A percentile compares a stretch with the other conserved stretches of the same genome.
Conservation (phyloP, 2,888 invertebrate genomes). For the Cephalotes varians region DNA sequence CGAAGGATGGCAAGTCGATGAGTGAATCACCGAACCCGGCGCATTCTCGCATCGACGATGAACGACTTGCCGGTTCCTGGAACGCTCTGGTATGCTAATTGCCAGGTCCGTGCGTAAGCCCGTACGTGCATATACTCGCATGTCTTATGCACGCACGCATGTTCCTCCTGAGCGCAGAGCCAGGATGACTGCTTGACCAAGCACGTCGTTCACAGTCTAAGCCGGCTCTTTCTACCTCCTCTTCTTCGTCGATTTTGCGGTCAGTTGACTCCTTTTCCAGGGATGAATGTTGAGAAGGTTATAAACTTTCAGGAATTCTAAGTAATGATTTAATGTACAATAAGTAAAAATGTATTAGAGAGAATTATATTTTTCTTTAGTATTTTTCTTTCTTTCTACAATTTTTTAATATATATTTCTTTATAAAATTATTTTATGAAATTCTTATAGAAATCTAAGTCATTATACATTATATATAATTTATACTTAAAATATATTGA, state of each 20-base stretch:
- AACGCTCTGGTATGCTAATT: slow-evolving; percentile 82
- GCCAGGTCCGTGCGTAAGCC: slow-evolving; percentile 66
- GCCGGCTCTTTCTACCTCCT: slow-evolving; percentile 52
- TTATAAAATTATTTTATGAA: not conserved
- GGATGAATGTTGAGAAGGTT: slow-evolving; percentile 13
- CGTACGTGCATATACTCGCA: slow-evolving; percentile 54
- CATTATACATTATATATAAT: not conserved
- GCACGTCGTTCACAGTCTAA: slow-evolving; percentile 62
- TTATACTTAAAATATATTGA: not conserved
- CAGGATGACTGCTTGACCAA: slow-evolving; percentile 47
- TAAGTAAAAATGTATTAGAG: not conserved
- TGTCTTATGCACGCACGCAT: slow-evolving; percentile 60
- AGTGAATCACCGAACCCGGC: slow-evolving; percentile 63
- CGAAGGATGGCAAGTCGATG: slow-evolving; percentile 5
- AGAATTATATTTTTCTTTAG: not conserved
- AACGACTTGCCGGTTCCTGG: slow-evolving; percentile 73
- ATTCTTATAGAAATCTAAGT: not conserved
- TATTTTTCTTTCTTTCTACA: not conserved
- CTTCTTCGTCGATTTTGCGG: slow-evolving; percentile 29
- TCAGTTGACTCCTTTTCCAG: slow-evolving; percentile 12
- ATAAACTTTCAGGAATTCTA: slow-evolving; percentile 3
- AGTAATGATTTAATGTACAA: not conserved
- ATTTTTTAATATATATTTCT: not conserved
- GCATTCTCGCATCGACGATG: slow-evolving; percentile 58
- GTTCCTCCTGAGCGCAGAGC: slow-evolving; percentile 38